These are phyloP conservation scores for Kobus ellipsiprymnus DNA, from an alignment of 2,113 vertebrate species.

Conservation along the genomic window DNA sequence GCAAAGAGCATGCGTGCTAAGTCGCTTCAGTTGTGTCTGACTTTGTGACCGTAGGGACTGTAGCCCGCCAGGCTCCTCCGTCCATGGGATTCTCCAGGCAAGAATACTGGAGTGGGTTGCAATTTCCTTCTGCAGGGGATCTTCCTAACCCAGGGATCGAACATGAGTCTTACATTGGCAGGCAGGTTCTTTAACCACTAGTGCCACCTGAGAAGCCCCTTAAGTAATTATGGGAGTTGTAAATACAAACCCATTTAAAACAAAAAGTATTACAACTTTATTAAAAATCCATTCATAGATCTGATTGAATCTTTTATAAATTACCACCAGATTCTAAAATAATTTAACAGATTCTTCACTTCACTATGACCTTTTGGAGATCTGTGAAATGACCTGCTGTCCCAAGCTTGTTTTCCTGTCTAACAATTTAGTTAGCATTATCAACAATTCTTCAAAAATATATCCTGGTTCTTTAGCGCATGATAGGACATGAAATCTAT, in stretches of 20 bases:
- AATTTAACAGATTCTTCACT: background rate
- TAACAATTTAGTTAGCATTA: background rate
- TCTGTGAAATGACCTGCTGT: background rate
- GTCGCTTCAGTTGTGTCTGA: background rate
- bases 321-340: constrained; percentile 11
- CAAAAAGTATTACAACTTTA: background rate
- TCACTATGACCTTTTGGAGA: background rate
- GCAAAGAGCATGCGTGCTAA: background rate
- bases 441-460: background rate
- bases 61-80: background rate
- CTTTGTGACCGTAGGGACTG: background rate
- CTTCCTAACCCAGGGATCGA: background rate
- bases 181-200: background rate
- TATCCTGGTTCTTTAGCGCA: background rate
- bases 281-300: background rate
- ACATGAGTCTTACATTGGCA: background rate
- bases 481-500: background rate
- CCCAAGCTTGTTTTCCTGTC: background rate
- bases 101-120: background rate
- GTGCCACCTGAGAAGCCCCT: background rate
- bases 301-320: background rate
- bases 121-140: background rate
- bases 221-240: background rate
- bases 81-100: background rate
- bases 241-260: background rate